Evolutionary conservation across 92 coral and sea anemone species (phyloP), one percentile per base, ranked within the genome.

Genomic region (Porites cylindrica): DNA sequence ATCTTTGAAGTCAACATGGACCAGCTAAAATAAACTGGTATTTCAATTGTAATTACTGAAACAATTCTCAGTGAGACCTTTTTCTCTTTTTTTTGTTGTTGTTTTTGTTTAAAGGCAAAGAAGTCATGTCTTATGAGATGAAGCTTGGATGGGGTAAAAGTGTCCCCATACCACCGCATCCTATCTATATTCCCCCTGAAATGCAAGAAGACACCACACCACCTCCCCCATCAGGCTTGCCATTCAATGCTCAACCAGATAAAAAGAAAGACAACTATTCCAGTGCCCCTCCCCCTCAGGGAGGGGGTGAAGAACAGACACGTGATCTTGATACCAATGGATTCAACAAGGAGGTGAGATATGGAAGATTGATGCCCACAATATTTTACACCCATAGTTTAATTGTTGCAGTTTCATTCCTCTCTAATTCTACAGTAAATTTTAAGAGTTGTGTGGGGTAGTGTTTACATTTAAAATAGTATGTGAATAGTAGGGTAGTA

Each of bases 121-220:
- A 95, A 69, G 93, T 97, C 84, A 92, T 92, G 98, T 96, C 96
- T 12, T 97, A 84, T 84, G 99, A 97, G 87, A 97, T 97, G 99
- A 97, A 97, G 80, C 88, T 97, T 53, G 99, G 99, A 17, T 97
- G 99, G 99, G 99, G 99, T 58, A 97, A 97, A 89, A 91, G 98
- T 51, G 99, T 97, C 21, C 99, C 99, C 21, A 90, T 97, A 76
- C 99, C 99, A 23, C 99, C 99, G 10, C 99, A 97, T 74, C 99
- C 99, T 19, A 97, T 97, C 58, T 97, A 97, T 75, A 94, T 97
- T 84, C 98, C 99, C 86, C 99, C 99, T 78, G 99, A 97, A 83
- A 95, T 95, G 98, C 97, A 95, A 69, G 99, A 97, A 81, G 97
- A 93, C 75, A 93, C 86, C 80, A 93, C 94, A 16, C 99, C 99